Evolutionary conservation across 2,888 invertebrate species (phyloP).

Genomic region (Dasysyrphus albostriatus): DNA sequence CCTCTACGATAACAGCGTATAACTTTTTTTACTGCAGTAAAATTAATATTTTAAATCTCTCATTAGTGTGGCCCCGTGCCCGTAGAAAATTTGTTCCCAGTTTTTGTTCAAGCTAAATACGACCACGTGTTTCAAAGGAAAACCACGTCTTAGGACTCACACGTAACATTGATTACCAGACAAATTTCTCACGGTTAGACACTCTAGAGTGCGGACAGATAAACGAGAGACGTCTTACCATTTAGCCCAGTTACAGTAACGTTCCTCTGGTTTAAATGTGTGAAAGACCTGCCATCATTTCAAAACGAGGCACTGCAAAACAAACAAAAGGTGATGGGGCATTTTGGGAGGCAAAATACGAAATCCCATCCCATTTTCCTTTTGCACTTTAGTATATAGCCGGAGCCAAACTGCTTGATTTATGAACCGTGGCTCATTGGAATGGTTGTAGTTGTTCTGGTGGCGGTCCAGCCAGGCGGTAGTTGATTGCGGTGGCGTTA

Average conservation of each 20-base stretch:
- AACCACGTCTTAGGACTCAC: not conserved
- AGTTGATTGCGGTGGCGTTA: slow-evolving; percentile 66
- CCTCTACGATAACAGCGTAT: too few species aligned
- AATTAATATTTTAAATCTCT: too few species aligned
- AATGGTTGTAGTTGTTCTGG: not conserved
- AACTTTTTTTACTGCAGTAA: too few species aligned
- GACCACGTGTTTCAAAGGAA: not conserved
- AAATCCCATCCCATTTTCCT: not conserved
- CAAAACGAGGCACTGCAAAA: slow-evolving; percentile 16
- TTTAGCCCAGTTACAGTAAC: slow-evolving; percentile 48
- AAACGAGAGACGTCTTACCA: slow-evolving; percentile 35
- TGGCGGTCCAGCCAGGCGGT: slow-evolving; percentile 9
- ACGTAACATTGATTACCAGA: slow-evolving; percentile 8
- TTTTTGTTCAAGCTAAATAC: not conserved
- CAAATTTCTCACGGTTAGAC: not conserved
- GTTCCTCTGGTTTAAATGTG: slow-evolving; percentile 14
- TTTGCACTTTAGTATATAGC: not conserved
- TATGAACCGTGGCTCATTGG: slow-evolving; percentile 50
- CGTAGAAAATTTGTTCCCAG: too few species aligned
- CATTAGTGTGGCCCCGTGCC: too few species aligned
- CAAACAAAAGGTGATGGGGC: not conserved
- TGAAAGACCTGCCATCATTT: not conserved
- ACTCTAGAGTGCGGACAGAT: slow-evolving; percentile 30
- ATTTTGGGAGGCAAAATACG: not conserved
- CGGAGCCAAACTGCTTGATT: slow-evolving; percentile 54